phyloP scores from a whole-genome alignment of 2,113 vertebrate species.

The Tupaia tana region DNA sequence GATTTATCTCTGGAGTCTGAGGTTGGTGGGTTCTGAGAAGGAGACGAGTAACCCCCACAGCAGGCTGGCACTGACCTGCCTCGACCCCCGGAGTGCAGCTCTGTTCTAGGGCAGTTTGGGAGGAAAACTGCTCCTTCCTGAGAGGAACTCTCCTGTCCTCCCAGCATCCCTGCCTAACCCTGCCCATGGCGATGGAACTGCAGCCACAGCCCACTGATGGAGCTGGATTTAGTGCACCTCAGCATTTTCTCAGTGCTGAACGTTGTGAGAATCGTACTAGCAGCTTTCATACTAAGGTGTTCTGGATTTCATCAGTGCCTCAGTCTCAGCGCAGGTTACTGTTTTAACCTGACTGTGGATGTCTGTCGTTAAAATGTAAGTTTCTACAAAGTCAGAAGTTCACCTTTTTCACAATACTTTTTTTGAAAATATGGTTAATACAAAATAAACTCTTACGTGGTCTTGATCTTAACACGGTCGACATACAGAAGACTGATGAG shows the following conservation, averaged over 20 bases:
- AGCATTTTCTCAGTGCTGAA: neutral
- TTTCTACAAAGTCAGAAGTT: neutral
- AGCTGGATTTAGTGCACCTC: neutral
- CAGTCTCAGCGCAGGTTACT: neutral
- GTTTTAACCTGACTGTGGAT: neutral
- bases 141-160: neutral
- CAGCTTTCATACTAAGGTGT: neutral
- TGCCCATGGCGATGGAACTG: neutral
- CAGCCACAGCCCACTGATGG: neutral
- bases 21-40: neutral
- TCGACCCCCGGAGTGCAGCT: neutral
- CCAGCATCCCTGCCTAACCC: neutral
- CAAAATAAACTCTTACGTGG: neutral
- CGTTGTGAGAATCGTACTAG: neutral
- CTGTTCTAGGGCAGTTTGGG: neutral
- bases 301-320: neutral
- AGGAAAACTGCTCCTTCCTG: neutral
- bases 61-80: neutral
- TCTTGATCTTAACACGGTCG: neutral
- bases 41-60: neutral
- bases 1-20: neutral
- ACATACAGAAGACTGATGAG: neutral
- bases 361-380: neutral
- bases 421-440: neutral
- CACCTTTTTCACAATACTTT: neutral